Conservation (phyloP, 2,888 invertebrate genomes). For the Hypolimnas misippus region DNA sequence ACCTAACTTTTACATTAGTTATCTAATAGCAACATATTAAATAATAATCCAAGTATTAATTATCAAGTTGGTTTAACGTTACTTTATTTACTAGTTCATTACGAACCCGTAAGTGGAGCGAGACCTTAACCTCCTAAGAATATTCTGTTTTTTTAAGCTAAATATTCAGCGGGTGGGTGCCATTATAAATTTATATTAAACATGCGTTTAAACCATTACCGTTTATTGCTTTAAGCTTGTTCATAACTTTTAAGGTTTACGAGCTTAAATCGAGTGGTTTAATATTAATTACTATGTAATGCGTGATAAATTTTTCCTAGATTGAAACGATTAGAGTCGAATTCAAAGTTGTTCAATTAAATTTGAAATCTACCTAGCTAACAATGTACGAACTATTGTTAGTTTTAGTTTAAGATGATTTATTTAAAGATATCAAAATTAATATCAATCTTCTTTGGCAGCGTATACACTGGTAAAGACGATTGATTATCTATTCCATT, state of each 20-base stretch:
- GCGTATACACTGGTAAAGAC: too few relatives aligned
- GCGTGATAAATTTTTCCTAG: background rate
- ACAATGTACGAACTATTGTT: background rate
- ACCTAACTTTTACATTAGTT: background rate
- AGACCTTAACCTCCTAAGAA: conserved; percentile 15
- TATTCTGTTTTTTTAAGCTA: conserved; percentile 9
- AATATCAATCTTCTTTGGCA: background rate
- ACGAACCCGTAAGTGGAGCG: conserved; percentile 12
- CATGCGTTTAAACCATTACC: conserved; percentile 14
- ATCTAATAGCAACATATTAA: conserved; percentile 7
- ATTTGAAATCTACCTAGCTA: conserved; percentile 3
- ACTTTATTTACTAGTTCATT: conserved; percentile 13
- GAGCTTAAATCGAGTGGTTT: conserved; percentile 10
- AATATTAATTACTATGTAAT: conserved; percentile 10
- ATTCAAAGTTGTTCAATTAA: conserved; percentile 8
- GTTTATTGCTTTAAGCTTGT: conserved; percentile 28
- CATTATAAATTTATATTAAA: conserved; percentile 13
- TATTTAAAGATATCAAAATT: background rate
- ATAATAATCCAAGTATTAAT: conserved; percentile 12
- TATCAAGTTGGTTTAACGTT: conserved; percentile 12
- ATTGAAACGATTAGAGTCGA: background rate
- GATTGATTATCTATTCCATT: too few relatives aligned
- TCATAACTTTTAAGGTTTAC: conserved; percentile 22
- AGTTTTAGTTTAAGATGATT: too few relatives aligned
- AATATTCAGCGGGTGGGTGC: background rate